Percentiles rank a stretch among this genome's conserved stretches.
phyloP scores from a whole-genome alignment of 2,113 vertebrate genomes.

The Esox niger region DNA sequence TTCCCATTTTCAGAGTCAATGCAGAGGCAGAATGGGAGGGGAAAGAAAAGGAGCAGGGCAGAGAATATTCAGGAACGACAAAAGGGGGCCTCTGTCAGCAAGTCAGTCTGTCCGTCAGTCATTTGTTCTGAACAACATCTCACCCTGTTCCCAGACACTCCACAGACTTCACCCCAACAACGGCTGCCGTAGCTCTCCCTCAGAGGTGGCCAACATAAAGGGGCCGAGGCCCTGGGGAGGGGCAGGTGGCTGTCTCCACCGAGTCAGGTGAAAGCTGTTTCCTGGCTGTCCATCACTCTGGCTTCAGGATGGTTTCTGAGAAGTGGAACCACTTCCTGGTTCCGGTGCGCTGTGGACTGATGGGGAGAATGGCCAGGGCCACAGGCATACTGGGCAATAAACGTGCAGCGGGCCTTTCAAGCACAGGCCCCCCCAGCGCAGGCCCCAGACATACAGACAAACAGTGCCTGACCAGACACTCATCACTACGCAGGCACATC shows the following conservation, averaged over 20 bases:
- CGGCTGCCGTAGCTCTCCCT: conserved; percentile 38
- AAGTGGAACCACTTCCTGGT: too few species aligned
- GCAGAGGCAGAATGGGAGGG: conserved; percentile 49
- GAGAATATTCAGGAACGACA: conserved; percentile 60
- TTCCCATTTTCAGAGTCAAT: conserved; percentile 74
- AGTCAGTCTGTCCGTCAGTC: conserved; percentile 16
- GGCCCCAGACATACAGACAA: neutral
- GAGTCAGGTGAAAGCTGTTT: conserved; percentile 34
- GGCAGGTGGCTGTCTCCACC: too few species aligned
- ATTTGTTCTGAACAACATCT: neutral
- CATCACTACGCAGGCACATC: too few species aligned
- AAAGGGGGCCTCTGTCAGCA: conserved; percentile 59
- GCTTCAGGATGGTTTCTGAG: conserved; percentile 38
- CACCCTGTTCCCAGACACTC: too few species aligned
- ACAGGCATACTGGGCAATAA: neutral
- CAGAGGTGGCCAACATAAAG: conserved; percentile 44
- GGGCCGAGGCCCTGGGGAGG: neutral
- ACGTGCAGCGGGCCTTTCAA: neutral
- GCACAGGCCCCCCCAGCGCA: neutral
- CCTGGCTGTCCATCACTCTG: conserved; percentile 52
- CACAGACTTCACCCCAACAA: conserved; percentile 61
- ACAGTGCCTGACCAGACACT: neutral
- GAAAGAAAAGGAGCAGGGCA: conserved; percentile 11
- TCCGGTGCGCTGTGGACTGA: neutral
- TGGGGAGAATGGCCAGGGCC: neutral